phyloP scores from a whole-genome alignment of 2,797 vertebrate species.

The Megaceryle alcyon region DNA sequence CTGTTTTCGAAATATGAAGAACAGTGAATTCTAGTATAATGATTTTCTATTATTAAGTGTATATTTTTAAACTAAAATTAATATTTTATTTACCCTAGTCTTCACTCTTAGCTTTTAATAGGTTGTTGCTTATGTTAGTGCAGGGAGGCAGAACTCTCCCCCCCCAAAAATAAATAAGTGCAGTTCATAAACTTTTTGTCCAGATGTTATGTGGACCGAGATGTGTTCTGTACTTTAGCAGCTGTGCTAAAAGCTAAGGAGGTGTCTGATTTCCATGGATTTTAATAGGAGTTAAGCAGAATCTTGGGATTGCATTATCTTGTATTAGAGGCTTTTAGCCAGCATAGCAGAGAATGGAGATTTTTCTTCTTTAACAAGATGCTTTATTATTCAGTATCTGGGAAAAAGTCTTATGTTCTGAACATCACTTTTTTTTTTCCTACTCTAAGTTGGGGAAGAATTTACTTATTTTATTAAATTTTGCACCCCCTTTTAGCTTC shows the following conservation, averaged over 20 bases:
- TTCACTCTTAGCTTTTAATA: neutral
- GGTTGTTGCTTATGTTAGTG: neutral
- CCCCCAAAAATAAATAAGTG: neutral
- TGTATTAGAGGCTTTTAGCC: neutral
- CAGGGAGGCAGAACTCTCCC: neutral
- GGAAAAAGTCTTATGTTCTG: neutral
- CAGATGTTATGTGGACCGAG: neutral
- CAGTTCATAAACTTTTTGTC: neutral
- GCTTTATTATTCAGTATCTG: neutral
- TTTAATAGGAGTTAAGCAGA: neutral
- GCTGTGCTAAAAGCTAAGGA: neutral
- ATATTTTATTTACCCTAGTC: neutral
- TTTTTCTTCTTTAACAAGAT: neutral
- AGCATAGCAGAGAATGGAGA: neutral
- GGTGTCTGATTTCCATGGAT: neutral
- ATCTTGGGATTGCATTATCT: neutral
- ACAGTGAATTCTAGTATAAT: neutral
- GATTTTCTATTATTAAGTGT: neutral
- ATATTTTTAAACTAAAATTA: neutral
- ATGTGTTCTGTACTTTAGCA: neutral
- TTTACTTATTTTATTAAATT: neutral
- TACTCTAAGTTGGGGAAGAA: neutral
- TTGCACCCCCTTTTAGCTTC: neutral
- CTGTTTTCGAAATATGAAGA: neutral
- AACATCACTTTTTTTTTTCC: neutral